Percentiles rank a stretch among this genome's conserved stretches.
Evolutionary conservation across 2,797 vertebrate species (phyloP).

Genomic region (Enteromius viviparus): DNA sequence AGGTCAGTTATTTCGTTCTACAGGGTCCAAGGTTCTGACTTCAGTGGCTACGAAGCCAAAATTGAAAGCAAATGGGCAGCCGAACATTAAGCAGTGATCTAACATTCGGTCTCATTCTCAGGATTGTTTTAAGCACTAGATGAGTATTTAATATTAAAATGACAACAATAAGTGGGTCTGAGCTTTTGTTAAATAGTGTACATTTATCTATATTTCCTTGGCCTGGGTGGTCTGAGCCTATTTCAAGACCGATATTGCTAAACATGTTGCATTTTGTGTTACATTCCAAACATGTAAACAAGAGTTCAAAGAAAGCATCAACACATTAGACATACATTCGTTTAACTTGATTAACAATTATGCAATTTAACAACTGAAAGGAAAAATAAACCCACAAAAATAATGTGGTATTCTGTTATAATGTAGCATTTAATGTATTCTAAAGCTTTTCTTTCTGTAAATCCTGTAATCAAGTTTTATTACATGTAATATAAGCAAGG

Average conservation of each 20-base stretch:
- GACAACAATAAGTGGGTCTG: neutral
- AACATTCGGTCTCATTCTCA: neutral
- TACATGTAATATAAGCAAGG: neutral
- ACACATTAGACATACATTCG: neutral
- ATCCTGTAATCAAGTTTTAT: neutral
- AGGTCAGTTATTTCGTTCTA: neutral
- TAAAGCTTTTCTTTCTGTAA: neutral
- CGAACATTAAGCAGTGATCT: neutral
- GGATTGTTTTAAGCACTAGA: no score
- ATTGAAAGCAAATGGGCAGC: neutral
- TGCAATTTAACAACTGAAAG: neutral
- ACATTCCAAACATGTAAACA: neutral
- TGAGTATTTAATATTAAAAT: neutral
- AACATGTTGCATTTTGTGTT: neutral
- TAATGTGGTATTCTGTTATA: neutral
- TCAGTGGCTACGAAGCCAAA: neutral
- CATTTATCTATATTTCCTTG: neutral
- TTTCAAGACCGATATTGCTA: neutral
- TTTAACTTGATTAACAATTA: neutral
- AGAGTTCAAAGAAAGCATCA: neutral
- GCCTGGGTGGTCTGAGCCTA: neutral
- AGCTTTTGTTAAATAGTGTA: neutral
- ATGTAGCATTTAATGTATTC: neutral
- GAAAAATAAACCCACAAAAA: neutral
- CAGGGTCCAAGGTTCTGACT: neutral